These are phyloP conservation scores for Cyclura pinguis DNA, from an alignment of 2,797 vertebrate genomes.

Conservation along the genomic window DNA sequence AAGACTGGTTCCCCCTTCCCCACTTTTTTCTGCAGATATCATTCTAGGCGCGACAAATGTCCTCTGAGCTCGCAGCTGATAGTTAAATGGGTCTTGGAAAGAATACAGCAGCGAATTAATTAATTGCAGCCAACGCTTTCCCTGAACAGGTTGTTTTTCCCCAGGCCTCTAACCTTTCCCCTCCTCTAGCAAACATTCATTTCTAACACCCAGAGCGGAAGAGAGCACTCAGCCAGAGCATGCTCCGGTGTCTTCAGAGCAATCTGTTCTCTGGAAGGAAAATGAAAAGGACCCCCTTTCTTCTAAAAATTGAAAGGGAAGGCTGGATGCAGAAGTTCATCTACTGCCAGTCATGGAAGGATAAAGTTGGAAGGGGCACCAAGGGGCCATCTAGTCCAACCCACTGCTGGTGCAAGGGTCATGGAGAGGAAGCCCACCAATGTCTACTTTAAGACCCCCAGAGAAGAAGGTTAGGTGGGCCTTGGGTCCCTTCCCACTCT, in stretches of 20 bases:
- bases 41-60: slow-evolving; percentile 48
- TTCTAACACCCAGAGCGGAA: slow-evolving; percentile 31
- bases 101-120: slow-evolving; percentile 44
- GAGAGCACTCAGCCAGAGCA: background rate
- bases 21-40: slow-evolving; percentile 36
- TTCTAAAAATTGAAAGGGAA: background rate
- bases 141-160: slow-evolving; percentile 18
- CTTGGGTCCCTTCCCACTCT: too few species aligned
- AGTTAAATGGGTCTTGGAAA: slow-evolving; percentile 69
- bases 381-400: too few species aligned
- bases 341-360: too few species aligned
- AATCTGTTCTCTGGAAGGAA: background rate
- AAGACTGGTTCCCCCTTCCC: too few species aligned
- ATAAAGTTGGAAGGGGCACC: background rate
- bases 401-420: too few species aligned
- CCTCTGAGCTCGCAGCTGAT: slow-evolving; percentile 61
- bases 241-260: background rate
- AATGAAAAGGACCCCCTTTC: too few species aligned
- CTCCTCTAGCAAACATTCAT: slow-evolving; percentile 27
- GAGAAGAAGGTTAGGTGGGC: too few species aligned
- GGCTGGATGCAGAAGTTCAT: background rate
- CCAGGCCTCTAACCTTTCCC: slow-evolving; percentile 28
- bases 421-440: too few species aligned
- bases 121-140: slow-evolving; percentile 51
- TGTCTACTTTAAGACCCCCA: too few species aligned